Conservation (phyloP, 2,113 vertebrate genomes). For the Trematomus loennbergii region DNA sequence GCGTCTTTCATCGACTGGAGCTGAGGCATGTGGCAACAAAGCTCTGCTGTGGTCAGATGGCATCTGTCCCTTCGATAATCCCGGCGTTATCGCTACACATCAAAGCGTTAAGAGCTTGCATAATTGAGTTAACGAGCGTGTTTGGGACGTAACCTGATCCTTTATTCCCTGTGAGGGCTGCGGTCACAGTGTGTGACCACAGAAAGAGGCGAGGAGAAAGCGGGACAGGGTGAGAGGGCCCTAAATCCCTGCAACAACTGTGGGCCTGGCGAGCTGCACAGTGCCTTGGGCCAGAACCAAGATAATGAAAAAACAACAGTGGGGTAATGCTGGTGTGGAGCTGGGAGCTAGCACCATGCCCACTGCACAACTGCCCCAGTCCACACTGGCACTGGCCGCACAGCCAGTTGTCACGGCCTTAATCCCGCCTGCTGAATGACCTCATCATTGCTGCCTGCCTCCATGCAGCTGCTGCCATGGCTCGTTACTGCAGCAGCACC, state of each 20-base stretch:
- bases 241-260: conserved; percentile 77
- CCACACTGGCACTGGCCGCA: conserved; percentile 67
- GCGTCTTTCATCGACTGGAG: conserved; percentile 53
- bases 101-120: conserved; percentile 71
- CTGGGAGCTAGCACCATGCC: conserved; percentile 41
- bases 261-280: conserved; percentile 54
- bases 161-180: conserved; percentile 43
- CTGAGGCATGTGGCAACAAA: conserved; percentile 61
- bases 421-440: conserved; percentile 79
- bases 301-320: conserved; percentile 80
- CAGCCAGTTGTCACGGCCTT: conserved; percentile 77
- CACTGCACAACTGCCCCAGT: conserved; percentile 66
- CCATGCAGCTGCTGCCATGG: conserved; percentile 59
- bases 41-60: conserved; percentile 63
- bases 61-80: conserved; percentile 75
- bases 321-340: conserved; percentile 56
- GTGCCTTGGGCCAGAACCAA: conserved; percentile 43
- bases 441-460: conserved; percentile 71
- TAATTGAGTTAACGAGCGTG: conserved; percentile 81
- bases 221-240: conserved; percentile 27
- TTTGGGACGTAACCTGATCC: conserved; percentile 71
- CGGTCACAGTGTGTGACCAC: conserved; percentile 61
- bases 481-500: conserved; percentile 42
- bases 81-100: conserved; percentile 69
- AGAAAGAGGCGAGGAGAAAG: conserved; percentile 42